These are phyloP conservation scores for Crax fasciolata DNA, from an alignment of 2,797 vertebrate genomes.

Conservation along the genomic window DNA sequence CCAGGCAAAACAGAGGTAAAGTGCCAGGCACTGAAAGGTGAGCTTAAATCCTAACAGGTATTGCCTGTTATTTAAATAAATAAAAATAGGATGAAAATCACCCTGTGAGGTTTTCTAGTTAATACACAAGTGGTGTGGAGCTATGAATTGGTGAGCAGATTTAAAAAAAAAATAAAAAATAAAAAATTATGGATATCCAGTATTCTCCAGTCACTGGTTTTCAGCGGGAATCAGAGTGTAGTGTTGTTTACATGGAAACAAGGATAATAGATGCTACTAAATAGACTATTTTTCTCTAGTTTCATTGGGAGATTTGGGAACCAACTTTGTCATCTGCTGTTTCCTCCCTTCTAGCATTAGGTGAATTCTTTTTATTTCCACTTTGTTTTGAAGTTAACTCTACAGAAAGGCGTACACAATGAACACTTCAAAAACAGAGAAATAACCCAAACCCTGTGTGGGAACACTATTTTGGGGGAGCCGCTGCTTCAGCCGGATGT, in stretches of 20 bases:
- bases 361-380: not conserved
- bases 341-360: not conserved
- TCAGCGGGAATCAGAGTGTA: not conserved
- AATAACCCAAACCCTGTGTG: fast-evolving
- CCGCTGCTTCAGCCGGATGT: not conserved
- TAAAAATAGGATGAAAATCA: not conserved
- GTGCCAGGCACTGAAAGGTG: not conserved
- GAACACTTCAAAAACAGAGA: not conserved
- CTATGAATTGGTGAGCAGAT: not conserved
- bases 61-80: not conserved
- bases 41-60: not conserved
- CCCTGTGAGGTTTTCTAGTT: not conserved
- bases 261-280: not conserved
- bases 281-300: not conserved
- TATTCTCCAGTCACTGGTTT: not conserved
- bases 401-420: not conserved
- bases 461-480: not conserved
- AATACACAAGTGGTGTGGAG: not conserved
- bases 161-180: not conserved
- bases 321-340: not conserved
- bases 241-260: too few relatives aligned
- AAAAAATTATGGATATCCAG: not conserved
- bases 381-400: not conserved
- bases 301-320: not conserved
- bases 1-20: not conserved